Conservation (phyloP, 2,113 vertebrate species). For the Turdus rufiventris region DNA sequence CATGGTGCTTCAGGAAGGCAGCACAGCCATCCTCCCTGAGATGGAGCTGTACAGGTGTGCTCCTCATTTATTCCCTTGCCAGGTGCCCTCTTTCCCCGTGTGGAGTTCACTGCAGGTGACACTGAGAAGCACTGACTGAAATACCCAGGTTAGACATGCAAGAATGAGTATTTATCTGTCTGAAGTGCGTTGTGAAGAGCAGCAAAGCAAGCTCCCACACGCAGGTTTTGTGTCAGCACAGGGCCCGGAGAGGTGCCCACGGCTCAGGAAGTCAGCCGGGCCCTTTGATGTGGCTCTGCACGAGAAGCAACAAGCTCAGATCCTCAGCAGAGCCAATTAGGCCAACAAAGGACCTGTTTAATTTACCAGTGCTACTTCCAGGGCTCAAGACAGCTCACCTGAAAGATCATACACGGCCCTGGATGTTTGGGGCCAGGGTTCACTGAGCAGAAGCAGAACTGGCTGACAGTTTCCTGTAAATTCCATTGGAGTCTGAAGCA, state of each 20-base stretch:
- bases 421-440: background rate
- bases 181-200: background rate
- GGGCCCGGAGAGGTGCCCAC: background rate
- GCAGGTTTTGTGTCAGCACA: background rate
- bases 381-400: background rate
- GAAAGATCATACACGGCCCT: background rate
- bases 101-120: background rate
- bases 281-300: constrained; percentile 13
- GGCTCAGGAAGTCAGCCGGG: background rate
- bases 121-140: background rate
- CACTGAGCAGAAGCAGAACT: background rate
- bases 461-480: background rate
- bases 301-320: background rate
- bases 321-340: background rate
- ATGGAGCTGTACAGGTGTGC: fast-evolving
- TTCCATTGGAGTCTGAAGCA: background rate
- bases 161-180: background rate
- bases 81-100: fast-evolving
- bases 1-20: fast-evolving
- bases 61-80: background rate
- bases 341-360: background rate
- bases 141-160: background rate
- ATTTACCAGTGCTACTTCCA: background rate
- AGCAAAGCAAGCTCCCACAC: background rate
- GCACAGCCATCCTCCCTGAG: background rate